Evolutionary conservation across 1,140 invertebrate species (phyloP), one percentile per base, ranked within the genome.

Genomic region (Drosophila rhopaloa): DNA sequence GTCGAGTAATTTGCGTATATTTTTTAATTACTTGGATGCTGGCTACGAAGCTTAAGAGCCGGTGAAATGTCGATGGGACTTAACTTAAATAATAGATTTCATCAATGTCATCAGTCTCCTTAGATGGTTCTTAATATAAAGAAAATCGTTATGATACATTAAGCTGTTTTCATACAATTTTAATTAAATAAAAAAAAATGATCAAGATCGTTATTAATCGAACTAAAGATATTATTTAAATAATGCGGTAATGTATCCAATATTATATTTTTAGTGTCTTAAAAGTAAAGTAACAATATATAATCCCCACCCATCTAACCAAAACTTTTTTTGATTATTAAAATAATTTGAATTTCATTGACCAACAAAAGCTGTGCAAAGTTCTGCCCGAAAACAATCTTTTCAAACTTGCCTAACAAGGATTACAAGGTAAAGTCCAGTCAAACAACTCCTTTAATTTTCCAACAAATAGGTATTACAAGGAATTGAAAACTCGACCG

Each of bases 21-120:
- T 84, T 83, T 80, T 79, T 71, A 71, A 71, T 71, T 71, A 71
- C 67, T 68, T 19, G 67, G 35, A 41, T 24, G 63, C 63, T 40
- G 63, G 16, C 37, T 13, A 14, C 19, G 16, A 16, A 59, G 61
- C 55, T 65, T 47, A 47, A 47, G 32, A 27, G 62, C 44, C 32
- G 32, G 32, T 29, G 27, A 51, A 66, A 44, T 10, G 47, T 16
- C 14, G 9, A 38, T 19, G 24, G 19, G 13, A 8, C 29, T 44
- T 13, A 8, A 27, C 46, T 46, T 51, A 27, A 51, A 67, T 41
- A 35, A 62, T 50, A 37, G 13, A 43, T 41, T 29, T 46, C 11
- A n/a, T 24, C 56, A 46, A 38, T 11, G 14, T 4, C 1, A 13
- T 4, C 1, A 13, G 0, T 10, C 4, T 4, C 7, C 6, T 37